Evolutionary conservation across 2,888 invertebrate genomes (phyloP).

Genomic region (Diarsia brunnea): DNA sequence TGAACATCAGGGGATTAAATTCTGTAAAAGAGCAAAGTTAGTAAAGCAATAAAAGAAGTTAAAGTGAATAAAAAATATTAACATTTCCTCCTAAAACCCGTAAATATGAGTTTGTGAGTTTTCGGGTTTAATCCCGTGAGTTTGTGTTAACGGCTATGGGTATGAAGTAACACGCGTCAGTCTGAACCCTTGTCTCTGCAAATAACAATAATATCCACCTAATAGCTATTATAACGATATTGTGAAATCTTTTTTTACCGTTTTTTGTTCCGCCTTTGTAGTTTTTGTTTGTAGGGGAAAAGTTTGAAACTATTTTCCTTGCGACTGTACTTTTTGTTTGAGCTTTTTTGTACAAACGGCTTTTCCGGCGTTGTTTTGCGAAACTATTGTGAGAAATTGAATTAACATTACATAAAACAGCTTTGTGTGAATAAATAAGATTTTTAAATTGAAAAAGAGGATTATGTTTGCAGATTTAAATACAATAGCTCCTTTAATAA

Average conservation of each 20-base stretch:
- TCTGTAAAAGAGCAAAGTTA: constrained; percentile 65
- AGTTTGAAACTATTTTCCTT: constrained; percentile 39
- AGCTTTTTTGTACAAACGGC: constrained; percentile 20
- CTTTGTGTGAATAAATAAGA: constrained; percentile 24
- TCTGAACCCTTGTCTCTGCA: constrained; percentile 8
- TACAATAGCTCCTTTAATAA: background rate
- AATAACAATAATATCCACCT: constrained; percentile 24
- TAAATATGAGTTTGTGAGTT: constrained; percentile 68
- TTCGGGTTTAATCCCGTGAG: constrained; percentile 55
- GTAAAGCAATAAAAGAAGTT: constrained; percentile 71
- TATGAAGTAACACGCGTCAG: constrained; percentile 12
- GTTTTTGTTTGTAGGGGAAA: constrained; percentile 23
- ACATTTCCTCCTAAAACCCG: constrained; percentile 66
- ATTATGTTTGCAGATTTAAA: background rate
- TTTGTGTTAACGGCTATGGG: constrained; percentile 31
- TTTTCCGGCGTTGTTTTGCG: constrained; percentile 20
- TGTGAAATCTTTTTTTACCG: constrained; percentile 28
- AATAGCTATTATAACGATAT: constrained; percentile 21
- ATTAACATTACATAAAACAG: constrained; percentile 36
- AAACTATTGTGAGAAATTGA: constrained; percentile 33
- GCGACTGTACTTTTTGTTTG: constrained; percentile 27
- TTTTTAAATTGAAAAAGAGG: background rate
- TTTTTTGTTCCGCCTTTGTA: constrained; percentile 19
- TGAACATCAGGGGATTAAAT: constrained; percentile 63
- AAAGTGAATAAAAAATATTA: constrained; percentile 65